Evolutionary conservation across 1,140 invertebrate species (phyloP), one percentile per base, ranked within the genome.

Genomic region (Harpegnathos saltator): DNA sequence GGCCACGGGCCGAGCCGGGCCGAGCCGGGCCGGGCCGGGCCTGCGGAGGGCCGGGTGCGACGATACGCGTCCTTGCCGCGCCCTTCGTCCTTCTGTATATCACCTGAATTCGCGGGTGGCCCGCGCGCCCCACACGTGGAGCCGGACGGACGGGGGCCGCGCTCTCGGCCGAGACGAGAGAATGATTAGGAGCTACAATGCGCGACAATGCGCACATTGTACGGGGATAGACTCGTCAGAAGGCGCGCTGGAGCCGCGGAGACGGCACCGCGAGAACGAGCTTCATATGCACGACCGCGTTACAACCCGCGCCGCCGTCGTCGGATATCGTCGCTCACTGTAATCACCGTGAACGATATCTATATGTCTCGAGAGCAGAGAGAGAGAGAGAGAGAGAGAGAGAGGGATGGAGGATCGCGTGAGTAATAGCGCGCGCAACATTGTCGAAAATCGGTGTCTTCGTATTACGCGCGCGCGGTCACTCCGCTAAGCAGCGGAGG

Each of bases 51-150:
- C n/a, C n/a, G n/a, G n/a, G n/a, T n/a, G n/a, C n/a, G n/a, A n/a
- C n/a, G 65, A 68, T 65, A 84, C 77, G 59, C 74, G 63, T 82
- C 80, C 78, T 65, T 73, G 73, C 33, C 19, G 38, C 65, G 15
- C 19, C 58, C 69, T 62, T 69, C 73, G 54, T 50, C 61, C 50
- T 74, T 69, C 58, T 83, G 61, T 65, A 71, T 73, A 71, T 73
- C 74, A 44, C 50, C 63, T 56, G 38, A 54, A 84, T 72, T 66
- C 74, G 71, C 73, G 78, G 66, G 82, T 78, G 71, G 73, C 44
- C 62, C 54, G 24, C 62, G 26, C 26, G 58, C 54, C 68, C 5
- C 58, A 81, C 54, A 61, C 68, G 58, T 61, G 38, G 56, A 81
- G 50, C 22, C n/a, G 59, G 26, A 56, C 44, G 17, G 29, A 66